Evolutionary conservation across 2,797 vertebrate genomes (phyloP).

Genomic region (Triplophysa yarkandensis): DNA sequence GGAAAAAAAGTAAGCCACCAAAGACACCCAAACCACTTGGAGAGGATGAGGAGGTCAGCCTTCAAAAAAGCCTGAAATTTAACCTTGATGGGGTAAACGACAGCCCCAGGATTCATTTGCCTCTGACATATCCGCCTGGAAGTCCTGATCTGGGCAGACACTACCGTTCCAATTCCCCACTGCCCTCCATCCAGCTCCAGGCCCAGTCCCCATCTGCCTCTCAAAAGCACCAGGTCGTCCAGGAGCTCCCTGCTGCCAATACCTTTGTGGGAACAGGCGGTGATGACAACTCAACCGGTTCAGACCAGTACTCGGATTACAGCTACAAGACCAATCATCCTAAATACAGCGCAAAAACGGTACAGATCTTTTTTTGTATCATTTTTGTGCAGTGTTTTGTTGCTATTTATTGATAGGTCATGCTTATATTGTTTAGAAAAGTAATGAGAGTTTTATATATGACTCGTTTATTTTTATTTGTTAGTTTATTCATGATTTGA

Average conservation of each 20-base stretch:
- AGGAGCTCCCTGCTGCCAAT: slow-evolving; percentile 97
- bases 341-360: slow-evolving; percentile 99
- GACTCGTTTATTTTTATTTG: background rate
- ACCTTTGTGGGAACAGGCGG: slow-evolving; percentile 96
- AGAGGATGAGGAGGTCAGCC: slow-evolving; percentile 85
- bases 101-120: slow-evolving; percentile 96
- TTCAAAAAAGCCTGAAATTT: slow-evolving; percentile 97
- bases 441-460: no score
- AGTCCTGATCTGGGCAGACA: slow-evolving; percentile 97
- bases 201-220: slow-evolving; percentile 97
- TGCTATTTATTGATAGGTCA: background rate
- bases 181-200: slow-evolving; percentile 97
- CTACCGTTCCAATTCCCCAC: slow-evolving; percentile 97
- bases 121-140: slow-evolving; percentile 95
- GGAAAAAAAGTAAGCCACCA: slow-evolving; percentile 91
- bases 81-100: slow-evolving; percentile 94
- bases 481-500: background rate
- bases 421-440: background rate
- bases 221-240: slow-evolving; percentile 98
- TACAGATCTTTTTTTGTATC: slow-evolving; percentile 71
- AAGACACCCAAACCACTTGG: slow-evolving; percentile 92
- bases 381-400: background rate
- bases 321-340: slow-evolving; percentile 97
- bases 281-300: slow-evolving; percentile 97
- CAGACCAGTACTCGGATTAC: slow-evolving; percentile 99